Percentiles rank a stretch among this genome's conserved stretches.
Evolutionary conservation across 2,797 vertebrate genomes (phyloP).

Genomic region (Melanotaenia boesemani): DNA sequence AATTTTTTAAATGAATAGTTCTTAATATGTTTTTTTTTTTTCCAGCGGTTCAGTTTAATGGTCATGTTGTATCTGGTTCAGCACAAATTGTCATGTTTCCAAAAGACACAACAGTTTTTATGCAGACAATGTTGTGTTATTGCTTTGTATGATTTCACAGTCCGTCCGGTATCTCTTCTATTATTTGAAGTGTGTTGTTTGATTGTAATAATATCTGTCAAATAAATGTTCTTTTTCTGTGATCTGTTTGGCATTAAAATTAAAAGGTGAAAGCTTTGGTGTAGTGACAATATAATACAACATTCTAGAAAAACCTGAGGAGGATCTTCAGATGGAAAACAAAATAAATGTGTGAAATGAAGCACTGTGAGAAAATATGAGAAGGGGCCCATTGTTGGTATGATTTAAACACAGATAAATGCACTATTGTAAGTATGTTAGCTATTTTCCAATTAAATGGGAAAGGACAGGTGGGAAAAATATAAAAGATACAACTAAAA

Average conservation of each 20-base stretch:
- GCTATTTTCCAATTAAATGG: neutral
- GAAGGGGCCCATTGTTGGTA: too few relatives aligned
- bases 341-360: too few relatives aligned
- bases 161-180: neutral
- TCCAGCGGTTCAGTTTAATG: slow-evolving; percentile 19
- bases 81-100: slow-evolving; percentile 10
- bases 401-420: neutral
- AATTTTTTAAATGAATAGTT: neutral
- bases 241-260: slow-evolving; percentile 39
- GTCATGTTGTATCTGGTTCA: neutral
- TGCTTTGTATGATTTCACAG: slow-evolving; percentile 12
- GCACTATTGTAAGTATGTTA: neutral
- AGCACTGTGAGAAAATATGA: too few relatives aligned
- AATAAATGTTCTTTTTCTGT: slow-evolving; percentile 19
- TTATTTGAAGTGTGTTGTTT: slow-evolving; percentile 6
- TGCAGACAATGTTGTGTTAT: slow-evolving; percentile 3
- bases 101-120: slow-evolving; percentile 8
- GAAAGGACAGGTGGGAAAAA: neutral
- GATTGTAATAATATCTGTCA: neutral
- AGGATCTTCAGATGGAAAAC: neutral
- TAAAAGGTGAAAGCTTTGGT: neutral
- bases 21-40: slow-evolving; percentile 11
- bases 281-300: neutral
- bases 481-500: neutral
- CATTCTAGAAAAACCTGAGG: neutral